A percentile compares a stretch with the other conserved stretches of the same genome.
phyloP scores from a whole-genome alignment of 37 sponge, comb jelly and placozoan genomes.

The Axinella damicornis region DNA sequence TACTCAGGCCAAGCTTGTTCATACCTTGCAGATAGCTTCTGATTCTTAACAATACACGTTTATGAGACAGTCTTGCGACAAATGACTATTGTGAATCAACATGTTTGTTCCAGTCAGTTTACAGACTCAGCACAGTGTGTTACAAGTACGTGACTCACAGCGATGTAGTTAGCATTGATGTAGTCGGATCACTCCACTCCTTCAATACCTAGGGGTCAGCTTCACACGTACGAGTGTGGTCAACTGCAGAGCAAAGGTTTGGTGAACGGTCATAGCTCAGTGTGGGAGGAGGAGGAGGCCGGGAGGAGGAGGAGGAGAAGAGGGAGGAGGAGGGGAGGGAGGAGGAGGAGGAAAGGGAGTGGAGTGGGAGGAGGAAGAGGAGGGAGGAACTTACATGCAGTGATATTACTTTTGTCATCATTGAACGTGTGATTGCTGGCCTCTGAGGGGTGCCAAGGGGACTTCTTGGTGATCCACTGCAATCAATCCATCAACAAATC shows the following conservation, averaged over 20 bases:
- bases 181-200: constrained; percentile 73
- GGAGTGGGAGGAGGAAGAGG: too few relatives aligned
- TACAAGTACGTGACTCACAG: constrained; percentile 26
- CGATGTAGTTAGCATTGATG: constrained; percentile 82
- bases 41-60: too few relatives aligned
- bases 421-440: constrained; percentile 57
- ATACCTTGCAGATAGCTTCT: too few relatives aligned
- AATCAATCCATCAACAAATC: neutral
- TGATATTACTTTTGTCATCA: constrained; percentile 84
- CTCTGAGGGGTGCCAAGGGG: constrained; percentile 47
- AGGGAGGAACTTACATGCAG: constrained; percentile 66
- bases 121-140: too few relatives aligned
- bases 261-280: neutral
- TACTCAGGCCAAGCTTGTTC: too few relatives aligned
- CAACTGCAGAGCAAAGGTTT: constrained; percentile 49
- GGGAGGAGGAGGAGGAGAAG: neutral
- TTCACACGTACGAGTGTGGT: constrained; percentile 78
- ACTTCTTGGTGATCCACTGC: constrained; percentile 48
- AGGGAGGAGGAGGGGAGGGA: neutral
- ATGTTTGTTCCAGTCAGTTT: too few relatives aligned
- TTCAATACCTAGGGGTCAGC: constrained; percentile 26
- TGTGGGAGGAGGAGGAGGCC: neutral
- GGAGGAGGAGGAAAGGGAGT: neutral
- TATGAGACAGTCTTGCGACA: too few relatives aligned
- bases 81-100: too few relatives aligned